These are phyloP conservation scores for Oreocharis arfaki DNA, from an alignment of 2,113 vertebrate genomes.

Conservation along the genomic window DNA sequence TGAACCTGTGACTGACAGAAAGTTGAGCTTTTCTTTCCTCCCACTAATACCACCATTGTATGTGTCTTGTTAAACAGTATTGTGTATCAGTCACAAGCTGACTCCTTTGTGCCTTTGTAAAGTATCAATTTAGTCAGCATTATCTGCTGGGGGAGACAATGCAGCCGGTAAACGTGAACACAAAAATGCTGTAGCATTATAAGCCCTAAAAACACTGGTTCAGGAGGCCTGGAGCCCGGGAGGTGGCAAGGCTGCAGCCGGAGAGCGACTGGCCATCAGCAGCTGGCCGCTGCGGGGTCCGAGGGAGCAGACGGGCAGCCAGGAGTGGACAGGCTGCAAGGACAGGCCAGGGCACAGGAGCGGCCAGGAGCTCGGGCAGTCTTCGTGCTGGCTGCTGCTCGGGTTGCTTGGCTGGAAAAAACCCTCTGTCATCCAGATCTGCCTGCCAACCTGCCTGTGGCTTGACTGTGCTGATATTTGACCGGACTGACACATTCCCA, in stretches of 20 bases:
- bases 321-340: neutral
- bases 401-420: neutral
- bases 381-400: neutral
- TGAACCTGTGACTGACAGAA: slow-evolving; percentile 45
- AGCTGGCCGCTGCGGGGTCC: rapidly evolving
- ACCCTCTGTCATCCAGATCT: neutral
- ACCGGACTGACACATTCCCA: neutral
- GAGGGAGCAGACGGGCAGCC: neutral
- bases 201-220: neutral
- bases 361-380: rapidly evolving
- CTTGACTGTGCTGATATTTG: neutral
- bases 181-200: neutral
- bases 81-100: slow-evolving; percentile 65
- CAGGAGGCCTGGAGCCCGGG: neutral
- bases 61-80: slow-evolving; percentile 39
- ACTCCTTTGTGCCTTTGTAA: slow-evolving; percentile 61
- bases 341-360: neutral
- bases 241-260: neutral
- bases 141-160: slow-evolving; percentile 38
- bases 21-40: slow-evolving; percentile 63
- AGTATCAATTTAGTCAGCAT: slow-evolving; percentile 58
- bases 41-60: slow-evolving; percentile 58
- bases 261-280: neutral
- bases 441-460: neutral
- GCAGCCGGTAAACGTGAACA: neutral